Conservation (phyloP, 2,113 vertebrate species). For the Hypanus sabinus region DNA sequence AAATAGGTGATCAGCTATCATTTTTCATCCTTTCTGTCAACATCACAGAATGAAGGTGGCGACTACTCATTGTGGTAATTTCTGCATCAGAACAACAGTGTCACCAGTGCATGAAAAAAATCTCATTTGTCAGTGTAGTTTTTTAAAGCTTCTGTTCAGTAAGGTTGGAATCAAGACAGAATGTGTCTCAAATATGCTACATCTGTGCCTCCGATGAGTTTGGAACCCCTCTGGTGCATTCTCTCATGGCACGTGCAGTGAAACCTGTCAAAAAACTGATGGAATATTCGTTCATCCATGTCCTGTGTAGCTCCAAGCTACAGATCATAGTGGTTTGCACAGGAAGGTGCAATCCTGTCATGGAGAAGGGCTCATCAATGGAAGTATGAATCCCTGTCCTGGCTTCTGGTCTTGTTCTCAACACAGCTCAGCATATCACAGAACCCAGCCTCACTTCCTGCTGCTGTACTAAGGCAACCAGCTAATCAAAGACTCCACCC, state of each 20-base stretch:
- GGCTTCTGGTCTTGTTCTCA: not conserved
- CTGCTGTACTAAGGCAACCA: no score
- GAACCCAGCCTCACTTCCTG: no score
- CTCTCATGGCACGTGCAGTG: not conserved
- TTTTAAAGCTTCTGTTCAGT: not conserved
- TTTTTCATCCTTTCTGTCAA: not conserved
- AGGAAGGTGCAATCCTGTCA: not conserved
- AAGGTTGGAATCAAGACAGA: not conserved
- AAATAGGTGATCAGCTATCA: conserved; percentile 20
- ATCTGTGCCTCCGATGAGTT: not conserved
- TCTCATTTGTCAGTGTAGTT: not conserved
- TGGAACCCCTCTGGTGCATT: not conserved
- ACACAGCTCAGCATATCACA: no score
- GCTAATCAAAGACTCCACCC: no score
- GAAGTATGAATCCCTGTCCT: not conserved
- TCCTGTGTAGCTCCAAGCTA: not conserved
- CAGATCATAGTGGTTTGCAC: not conserved
- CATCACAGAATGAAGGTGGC: not conserved
- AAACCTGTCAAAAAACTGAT: not conserved
- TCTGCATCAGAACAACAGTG: not conserved
- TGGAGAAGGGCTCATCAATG: not conserved
- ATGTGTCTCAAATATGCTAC: not conserved
- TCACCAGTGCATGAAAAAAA: conserved; percentile 4
- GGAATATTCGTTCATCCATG: not conserved
- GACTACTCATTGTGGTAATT: not conserved